Conservation (phyloP, 2,888 invertebrate genomes). For the Microctonus aethiopoides region DNA sequence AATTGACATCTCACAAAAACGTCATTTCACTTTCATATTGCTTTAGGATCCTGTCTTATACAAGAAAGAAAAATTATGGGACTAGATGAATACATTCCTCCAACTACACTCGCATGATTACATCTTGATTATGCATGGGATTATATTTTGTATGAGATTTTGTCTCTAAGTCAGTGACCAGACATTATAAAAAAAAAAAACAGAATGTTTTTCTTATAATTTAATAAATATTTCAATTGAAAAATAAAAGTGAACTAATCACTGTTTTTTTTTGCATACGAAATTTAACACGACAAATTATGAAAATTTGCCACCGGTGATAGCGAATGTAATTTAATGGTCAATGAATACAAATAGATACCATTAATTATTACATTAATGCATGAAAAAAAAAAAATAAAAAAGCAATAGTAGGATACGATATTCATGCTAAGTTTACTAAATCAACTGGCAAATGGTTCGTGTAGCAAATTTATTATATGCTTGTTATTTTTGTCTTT, state of each 20-base stretch:
- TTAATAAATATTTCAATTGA: not conserved
- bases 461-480: constrained; percentile 46
- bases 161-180: not conserved
- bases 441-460: constrained; percentile 56
- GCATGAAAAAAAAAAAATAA: constrained; percentile 46
- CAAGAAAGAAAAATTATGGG: constrained; percentile 16
- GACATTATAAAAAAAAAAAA: not conserved
- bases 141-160: not conserved
- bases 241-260: not conserved
- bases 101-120: constrained; percentile 22
- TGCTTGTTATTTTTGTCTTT: constrained; percentile 21
- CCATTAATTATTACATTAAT: constrained; percentile 36
- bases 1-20: constrained; percentile 16
- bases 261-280: not conserved
- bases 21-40: not conserved
- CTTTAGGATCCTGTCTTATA: constrained; percentile 4
- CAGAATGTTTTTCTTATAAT: not conserved
- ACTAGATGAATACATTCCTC: constrained; percentile 29
- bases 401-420: constrained; percentile 41
- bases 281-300: not conserved
- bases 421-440: constrained; percentile 48
- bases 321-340: constrained; percentile 19
- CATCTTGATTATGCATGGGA: constrained; percentile 14
- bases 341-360: constrained; percentile 30
- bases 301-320: constrained; percentile 13